Base-by-base conservation (phyloP, 2,888 invertebrate genomes). In the Nasonovia ribisnigri region DNA sequence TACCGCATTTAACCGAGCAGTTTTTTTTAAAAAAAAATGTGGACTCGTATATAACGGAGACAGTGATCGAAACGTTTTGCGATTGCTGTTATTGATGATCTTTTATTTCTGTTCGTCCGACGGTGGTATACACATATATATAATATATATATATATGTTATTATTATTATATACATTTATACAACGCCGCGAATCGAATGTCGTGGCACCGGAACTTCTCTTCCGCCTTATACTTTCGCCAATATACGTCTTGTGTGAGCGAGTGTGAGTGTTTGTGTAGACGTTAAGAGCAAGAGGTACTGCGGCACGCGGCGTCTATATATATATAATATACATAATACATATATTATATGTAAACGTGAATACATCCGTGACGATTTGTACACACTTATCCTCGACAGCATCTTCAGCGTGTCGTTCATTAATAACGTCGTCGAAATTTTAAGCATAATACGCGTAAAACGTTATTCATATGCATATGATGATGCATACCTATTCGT, bases 321-420 rank as follows among this genome's bases (percentile, higher is more conserved):
- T 84, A 84, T 84, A 42, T 84, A 42, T 84, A 42, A 42, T 36
- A 29, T 88, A 16, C 16, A 26, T 26, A 1, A 46, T 48, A 36
- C 6, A 24, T 1, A 4, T 90, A 48, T 67, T 90, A 26, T n/a
- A 36, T 36, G 77, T 48, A 51, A 84, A 84, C n/a, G 67, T 36
- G 67, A 36, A 67, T n/a, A 54, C 84, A 13, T 84, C 24, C 46
- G 24, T 42, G 90, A 90, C 54, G 90, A 90, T 90, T 90, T 90
- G 90, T 90, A 54, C 90, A 42, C 67, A 60, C 67, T 60, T 90
- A 60, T 90, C 90, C 90, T n/a, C 46, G 60, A 90, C 90, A 67
- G 60, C 90, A 67, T 90, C 90, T 90, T 60, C 90, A 67, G 43
- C 90, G 90, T 42, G 42, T 90, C 90, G 90, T 90, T 60, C 60